Evolutionary conservation across 2,797 vertebrate species (phyloP).

Genomic region (Novumbra hubbsi): DNA sequence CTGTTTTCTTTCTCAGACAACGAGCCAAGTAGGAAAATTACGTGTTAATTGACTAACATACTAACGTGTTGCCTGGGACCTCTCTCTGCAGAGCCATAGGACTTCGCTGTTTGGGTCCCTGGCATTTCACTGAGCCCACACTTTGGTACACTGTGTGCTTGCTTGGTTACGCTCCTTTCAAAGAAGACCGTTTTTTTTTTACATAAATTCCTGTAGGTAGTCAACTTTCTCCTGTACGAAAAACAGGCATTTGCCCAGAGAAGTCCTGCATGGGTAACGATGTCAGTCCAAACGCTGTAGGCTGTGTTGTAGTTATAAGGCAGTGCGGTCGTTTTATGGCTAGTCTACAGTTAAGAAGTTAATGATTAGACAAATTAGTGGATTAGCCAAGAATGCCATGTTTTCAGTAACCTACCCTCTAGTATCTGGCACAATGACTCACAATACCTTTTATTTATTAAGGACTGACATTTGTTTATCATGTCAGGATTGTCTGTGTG

Average conservation of each 20-base stretch:
- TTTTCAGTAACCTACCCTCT: not conserved
- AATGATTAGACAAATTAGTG: not conserved
- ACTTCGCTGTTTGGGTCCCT: conserved; percentile 29
- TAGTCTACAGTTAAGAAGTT: not conserved
- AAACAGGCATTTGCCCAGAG: not conserved
- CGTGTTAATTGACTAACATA: conserved; percentile 42
- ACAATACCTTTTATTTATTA: not conserved
- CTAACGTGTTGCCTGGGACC: conserved; percentile 30
- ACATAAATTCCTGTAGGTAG: not conserved
- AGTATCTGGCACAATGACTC: not conserved
- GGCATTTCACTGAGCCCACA: conserved; percentile 18
- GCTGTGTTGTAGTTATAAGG: not conserved
- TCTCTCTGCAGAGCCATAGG: not conserved
- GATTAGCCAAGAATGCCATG: not conserved
- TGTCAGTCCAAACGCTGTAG: not conserved
- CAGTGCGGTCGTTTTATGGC: not conserved
- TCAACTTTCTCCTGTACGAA: not conserved
- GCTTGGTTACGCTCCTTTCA: not conserved
- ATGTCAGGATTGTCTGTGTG: too few species aligned
- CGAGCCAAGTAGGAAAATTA: not conserved
- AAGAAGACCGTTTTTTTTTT: not conserved
- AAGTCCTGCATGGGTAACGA: not conserved
- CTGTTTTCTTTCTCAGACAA: not conserved
- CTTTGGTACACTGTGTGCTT: not conserved
- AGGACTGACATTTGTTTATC: too few species aligned